A percentile compares a stretch with the other conserved stretches of the same genome.
Conservation (phyloP, 2,888 invertebrate genomes). For the Acleris laterana region DNA sequence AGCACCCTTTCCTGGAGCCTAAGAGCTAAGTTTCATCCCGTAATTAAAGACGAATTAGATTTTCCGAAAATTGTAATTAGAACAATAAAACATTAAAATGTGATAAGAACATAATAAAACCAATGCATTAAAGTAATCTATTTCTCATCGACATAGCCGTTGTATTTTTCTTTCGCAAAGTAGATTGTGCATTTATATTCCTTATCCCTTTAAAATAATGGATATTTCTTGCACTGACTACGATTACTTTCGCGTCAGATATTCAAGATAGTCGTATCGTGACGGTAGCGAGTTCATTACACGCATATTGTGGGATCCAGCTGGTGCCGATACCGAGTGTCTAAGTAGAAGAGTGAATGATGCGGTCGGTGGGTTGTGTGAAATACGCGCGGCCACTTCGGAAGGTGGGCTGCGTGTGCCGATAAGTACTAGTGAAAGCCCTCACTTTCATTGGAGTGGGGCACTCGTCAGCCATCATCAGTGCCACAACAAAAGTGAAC, state of each 20-base stretch:
- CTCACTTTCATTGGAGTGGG: conserved; percentile 79
- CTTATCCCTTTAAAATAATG: neutral
- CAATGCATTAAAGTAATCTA: no score
- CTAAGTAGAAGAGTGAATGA: neutral
- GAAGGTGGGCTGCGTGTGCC: conserved; percentile 34
- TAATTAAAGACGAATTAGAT: no score
- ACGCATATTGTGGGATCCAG: conserved; percentile 28
- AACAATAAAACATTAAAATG: no score
- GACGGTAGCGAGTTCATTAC: conserved; percentile 26
- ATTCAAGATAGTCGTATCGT: conserved; percentile 24
- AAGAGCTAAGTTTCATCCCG: no score
- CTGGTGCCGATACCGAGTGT: conserved; percentile 32
- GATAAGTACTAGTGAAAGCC: conserved; percentile 69
- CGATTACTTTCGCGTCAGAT: conserved; percentile 33
- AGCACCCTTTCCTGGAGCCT: no score
- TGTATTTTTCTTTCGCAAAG: no score
- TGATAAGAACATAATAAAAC: no score
- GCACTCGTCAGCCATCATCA: conserved; percentile 51
- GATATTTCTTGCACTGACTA: conserved; percentile 7
- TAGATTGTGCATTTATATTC: no score
- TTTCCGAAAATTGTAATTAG: no score
- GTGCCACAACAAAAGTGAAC: conserved; percentile 76
- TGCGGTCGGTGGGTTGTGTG: neutral
- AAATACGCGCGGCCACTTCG: conserved; percentile 18
- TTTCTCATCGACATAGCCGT: no score